Conservation (phyloP, 37 sponge, comb jelly and placozoan species). For the Eunapius fragilis region DNA sequence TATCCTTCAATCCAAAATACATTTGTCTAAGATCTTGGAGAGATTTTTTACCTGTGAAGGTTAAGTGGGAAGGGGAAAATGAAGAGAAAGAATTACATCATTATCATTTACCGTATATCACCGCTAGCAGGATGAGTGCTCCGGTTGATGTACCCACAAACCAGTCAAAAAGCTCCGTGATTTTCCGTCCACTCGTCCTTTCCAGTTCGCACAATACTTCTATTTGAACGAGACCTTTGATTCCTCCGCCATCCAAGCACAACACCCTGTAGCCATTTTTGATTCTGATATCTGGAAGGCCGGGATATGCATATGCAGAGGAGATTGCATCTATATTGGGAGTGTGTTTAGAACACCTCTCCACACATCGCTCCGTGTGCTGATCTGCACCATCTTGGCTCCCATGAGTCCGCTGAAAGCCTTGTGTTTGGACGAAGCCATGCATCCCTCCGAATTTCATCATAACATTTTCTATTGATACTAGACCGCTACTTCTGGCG, state of each 20-base stretch:
- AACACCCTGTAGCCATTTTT: constrained; percentile 13
- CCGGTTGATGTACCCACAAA: constrained; percentile 34
- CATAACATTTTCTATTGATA: not conserved
- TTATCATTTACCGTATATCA: constrained; percentile 9
- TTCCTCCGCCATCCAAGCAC: constrained; percentile 46
- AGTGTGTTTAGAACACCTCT: not conserved
- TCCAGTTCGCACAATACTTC: constrained; percentile 16
- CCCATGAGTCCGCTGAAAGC: not conserved
- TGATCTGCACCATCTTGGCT: not conserved
- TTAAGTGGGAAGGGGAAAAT: not conserved
- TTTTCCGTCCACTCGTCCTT: constrained; percentile 13
- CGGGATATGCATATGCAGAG: too few species aligned
- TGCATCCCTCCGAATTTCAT: not conserved
- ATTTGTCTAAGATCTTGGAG: constrained; percentile 23
- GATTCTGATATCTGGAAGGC: not conserved
- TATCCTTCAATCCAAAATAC: constrained; percentile 48
- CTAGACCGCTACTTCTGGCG: not conserved
- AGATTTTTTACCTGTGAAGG: constrained; percentile 34
- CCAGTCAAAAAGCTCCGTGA: constrained; percentile 45
- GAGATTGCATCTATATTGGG: not conserved
- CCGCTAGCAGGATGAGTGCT: constrained; percentile 13
- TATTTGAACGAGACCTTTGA: constrained; percentile 30
- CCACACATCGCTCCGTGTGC: not conserved
- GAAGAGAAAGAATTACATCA: not conserved
- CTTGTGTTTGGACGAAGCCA: not conserved